Evolutionary conservation across 2,797 vertebrate species (phyloP).

Genomic region (Sebastiscus tertius): DNA sequence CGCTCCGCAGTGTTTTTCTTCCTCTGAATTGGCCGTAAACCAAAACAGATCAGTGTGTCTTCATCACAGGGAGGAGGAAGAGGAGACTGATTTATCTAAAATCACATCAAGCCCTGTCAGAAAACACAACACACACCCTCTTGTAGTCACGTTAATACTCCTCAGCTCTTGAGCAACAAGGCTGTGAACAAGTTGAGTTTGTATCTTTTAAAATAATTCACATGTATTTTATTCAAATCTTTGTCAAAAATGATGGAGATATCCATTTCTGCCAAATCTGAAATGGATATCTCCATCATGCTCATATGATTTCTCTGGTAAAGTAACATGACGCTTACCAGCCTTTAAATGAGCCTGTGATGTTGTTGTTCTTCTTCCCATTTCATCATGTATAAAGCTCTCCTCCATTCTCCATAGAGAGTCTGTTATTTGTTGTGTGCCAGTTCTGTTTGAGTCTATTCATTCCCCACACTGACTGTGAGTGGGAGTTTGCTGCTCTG

Average conservation of each 20-base stretch:
- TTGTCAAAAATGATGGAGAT: no score
- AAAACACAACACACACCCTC: background rate
- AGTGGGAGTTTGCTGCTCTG: conserved; percentile 55
- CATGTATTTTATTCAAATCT: no score
- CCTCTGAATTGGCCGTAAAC: background rate
- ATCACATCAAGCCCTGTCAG: background rate
- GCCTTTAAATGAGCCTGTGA: background rate
- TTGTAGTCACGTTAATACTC: background rate
- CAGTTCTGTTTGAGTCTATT: conserved; percentile 49
- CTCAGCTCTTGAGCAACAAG: background rate
- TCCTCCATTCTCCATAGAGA: background rate
- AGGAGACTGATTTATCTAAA: background rate
- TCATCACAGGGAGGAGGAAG: background rate
- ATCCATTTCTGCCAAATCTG: no score
- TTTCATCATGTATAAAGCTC: conserved; percentile 4
- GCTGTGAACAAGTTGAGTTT: no score
- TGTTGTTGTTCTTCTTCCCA: background rate
- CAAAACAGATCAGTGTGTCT: background rate
- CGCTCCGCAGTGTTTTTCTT: background rate
- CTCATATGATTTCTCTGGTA: no score
- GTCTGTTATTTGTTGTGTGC: conserved; percentile 33
- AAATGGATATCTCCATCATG: no score
- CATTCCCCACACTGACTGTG: conserved; percentile 50
- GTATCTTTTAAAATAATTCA: no score
- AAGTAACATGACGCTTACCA: background rate